phyloP scores from a whole-genome alignment of 2,888 invertebrate species.

The Aleiodes testaceus region DNA sequence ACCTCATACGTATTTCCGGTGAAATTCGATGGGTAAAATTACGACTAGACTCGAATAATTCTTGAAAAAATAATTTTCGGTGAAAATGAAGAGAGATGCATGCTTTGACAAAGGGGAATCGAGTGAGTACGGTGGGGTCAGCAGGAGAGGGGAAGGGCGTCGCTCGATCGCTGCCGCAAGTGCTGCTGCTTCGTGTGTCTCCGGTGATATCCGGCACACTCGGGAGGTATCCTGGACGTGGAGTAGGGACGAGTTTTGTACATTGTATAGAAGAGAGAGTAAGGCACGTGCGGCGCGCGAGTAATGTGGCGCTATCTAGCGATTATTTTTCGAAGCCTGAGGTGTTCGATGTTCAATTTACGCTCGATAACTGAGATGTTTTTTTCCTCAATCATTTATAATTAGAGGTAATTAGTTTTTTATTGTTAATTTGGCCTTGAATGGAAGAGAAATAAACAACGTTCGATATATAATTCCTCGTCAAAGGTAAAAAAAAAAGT shows the following conservation, averaged over 20 bases:
- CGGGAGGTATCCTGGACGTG: conserved; percentile 52
- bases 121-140: neutral
- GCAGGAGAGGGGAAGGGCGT: conserved; percentile 54
- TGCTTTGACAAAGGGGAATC: neutral
- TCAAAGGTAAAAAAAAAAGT: too few relatives aligned
- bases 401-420: neutral
- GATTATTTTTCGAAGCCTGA: conserved; percentile 34
- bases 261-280: conserved; percentile 38
- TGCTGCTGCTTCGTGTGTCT: conserved; percentile 55
- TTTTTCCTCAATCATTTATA: neutral
- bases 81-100: neutral
- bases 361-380: conserved; percentile 26
- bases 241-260: conserved; percentile 25
- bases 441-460: neutral
- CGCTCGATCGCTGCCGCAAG: conserved; percentile 61
- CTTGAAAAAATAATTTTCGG: neutral
- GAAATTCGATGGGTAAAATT: too few relatives aligned
- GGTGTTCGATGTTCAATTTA: conserved; percentile 34
- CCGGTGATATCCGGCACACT: conserved; percentile 56
- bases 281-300: conserved; percentile 55
- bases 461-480: neutral
- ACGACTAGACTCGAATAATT: neutral
- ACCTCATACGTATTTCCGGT: too few relatives aligned
- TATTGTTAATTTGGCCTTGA: too few relatives aligned
- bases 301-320: conserved; percentile 59